Conservation (phyloP, 2,888 invertebrate species). For the Furcula furcula region DNA sequence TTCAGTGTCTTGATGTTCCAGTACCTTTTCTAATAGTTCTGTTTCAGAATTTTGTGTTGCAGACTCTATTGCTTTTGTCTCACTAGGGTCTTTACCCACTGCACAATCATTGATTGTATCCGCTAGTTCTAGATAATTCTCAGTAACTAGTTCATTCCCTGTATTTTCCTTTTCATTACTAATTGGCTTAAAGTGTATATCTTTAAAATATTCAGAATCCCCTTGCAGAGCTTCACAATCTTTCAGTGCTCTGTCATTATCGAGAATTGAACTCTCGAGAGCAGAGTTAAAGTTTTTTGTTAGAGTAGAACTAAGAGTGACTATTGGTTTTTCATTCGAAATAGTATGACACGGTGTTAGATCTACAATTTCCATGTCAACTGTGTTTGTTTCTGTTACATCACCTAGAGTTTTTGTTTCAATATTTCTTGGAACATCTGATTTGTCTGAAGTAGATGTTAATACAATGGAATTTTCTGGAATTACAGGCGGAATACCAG, state of each 20-base stretch:
- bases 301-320: not conserved
- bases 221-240: slow-evolving; percentile 3
- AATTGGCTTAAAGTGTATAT: slow-evolving; percentile 1
- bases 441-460: not conserved
- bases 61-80: not conserved
- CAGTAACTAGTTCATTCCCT: slow-evolving; percentile 5
- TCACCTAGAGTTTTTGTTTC: not conserved
- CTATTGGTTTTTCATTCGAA: not conserved
- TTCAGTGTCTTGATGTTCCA: not conserved
- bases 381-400: not conserved
- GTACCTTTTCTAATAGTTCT: not conserved
- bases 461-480: not conserved
- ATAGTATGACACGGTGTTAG: not conserved
- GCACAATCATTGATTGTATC: not conserved
- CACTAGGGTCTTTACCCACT: not conserved
- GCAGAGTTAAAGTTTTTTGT: not conserved
- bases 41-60: not conserved
- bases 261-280: no score
- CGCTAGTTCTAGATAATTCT: not conserved
- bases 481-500: not conserved
- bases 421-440: not conserved
- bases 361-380: not conserved
- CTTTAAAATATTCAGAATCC: slow-evolving; percentile 1
- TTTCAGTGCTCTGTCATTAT: not conserved
- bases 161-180: not conserved